Evolutionary conservation across 2,888 invertebrate genomes (phyloP), one percentile per base, ranked within the genome.

Genomic region (Gymnosoma rotundatum): DNA sequence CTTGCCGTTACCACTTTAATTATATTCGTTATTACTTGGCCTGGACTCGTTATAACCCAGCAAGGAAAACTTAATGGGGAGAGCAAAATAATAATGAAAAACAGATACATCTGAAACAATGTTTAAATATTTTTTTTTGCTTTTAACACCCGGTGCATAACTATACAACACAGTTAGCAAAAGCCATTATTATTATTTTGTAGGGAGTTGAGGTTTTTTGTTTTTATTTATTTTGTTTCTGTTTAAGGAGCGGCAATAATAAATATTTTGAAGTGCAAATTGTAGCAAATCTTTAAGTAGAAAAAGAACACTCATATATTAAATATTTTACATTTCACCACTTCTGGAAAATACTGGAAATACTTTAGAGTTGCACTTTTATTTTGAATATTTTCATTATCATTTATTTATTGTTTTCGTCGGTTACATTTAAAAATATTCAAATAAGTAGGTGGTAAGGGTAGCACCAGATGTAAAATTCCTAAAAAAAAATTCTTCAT

Each of bases 271-370:
- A 56, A 36, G 67, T 70, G 64, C 7, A 38, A 63, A 74, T 64
- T 54, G 69, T 60, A 32, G 64, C 74, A 72, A 70, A 42, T 48
- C 32, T 64, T 18, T 8, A 54, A 72, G 16, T 42, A 72, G 14
- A 32, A 67, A 42, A 36, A 67, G 66, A 45, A 67, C 60, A 67
- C 58, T 73, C 50, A 21, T 48, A 56, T n/a, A 45, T 73, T 52
- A 78, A 72, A 83, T 76, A 76, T 76, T 83, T 83, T 54, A 80
- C 67, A 72, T 64, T 80, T 76, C 72, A 73, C 50, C 67, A 80
- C 75, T 83, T 83, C 66, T 63, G 75, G 12, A 75, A 75, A 81
- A 74, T 69, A 56, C 69, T 81, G 12, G 70, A 75, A 81, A 74
- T 69, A 56, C 69, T 81, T 75, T 64, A 58, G 58, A 81, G 64